These are phyloP conservation scores for Napeogenes sylphis DNA, from an alignment of 2,888 invertebrate genomes.

Conservation along the genomic window DNA sequence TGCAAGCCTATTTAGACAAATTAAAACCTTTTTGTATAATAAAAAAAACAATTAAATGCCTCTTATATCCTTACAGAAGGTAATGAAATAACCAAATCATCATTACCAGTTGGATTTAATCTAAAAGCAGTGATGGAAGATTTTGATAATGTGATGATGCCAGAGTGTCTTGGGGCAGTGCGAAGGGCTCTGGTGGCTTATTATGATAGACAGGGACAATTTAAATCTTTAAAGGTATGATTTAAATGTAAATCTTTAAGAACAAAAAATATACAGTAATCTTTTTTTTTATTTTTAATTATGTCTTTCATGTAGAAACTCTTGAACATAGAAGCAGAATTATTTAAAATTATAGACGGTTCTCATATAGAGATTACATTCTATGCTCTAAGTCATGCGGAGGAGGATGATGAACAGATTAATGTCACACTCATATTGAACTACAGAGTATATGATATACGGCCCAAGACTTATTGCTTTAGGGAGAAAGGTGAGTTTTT, in stretches of 20 bases:
- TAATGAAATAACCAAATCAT: slow-evolving; percentile 51
- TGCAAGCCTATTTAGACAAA: too few species aligned
- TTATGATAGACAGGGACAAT: slow-evolving; percentile 58
- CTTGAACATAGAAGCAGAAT: slow-evolving; percentile 48
- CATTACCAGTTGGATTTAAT: slow-evolving; percentile 62
- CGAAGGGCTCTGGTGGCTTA: slow-evolving; percentile 60
- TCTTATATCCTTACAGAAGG: slow-evolving; percentile 37
- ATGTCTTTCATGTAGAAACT: slow-evolving; percentile 44
- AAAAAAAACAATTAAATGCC: too few species aligned
- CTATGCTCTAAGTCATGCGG: slow-evolving; percentile 39
- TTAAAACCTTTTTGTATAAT: too few species aligned
- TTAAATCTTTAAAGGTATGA: slow-evolving; percentile 52
- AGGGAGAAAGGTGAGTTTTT: slow-evolving; percentile 46
- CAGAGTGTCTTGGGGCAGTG: slow-evolving; percentile 55
- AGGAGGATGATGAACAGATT: slow-evolving; percentile 45
- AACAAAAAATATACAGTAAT: background rate
- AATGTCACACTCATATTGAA: slow-evolving; percentile 50
- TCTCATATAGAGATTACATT: slow-evolving; percentile 60
- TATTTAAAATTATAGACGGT: slow-evolving; percentile 58
- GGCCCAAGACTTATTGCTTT: slow-evolving; percentile 54
- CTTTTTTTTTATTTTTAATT: background rate
- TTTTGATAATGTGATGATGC: slow-evolving; percentile 57
- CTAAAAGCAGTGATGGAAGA: slow-evolving; percentile 53
- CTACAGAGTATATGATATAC: slow-evolving; percentile 58
- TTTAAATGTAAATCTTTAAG: background rate